Conservation (phyloP, 2,888 invertebrate species). For the Calliphora vomitoria region DNA sequence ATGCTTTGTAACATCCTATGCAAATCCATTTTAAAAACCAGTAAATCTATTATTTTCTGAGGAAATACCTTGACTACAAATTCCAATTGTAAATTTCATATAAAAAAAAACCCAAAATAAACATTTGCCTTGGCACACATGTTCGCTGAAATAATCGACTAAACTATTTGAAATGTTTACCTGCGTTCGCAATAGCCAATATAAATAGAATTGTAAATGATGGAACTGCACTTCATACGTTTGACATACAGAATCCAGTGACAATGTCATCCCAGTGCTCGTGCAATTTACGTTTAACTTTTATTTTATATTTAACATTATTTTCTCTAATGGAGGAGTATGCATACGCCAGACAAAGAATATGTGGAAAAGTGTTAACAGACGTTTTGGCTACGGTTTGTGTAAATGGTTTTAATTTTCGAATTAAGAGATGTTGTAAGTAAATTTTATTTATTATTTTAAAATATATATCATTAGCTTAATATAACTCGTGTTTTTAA, state of each 20-base stretch:
- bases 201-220: slow-evolving; percentile 43
- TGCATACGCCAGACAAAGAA: slow-evolving; percentile 71
- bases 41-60: slow-evolving; percentile 26
- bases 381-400: slow-evolving; percentile 78
- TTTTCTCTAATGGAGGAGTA: not conserved
- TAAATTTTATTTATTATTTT: slow-evolving; percentile 21
- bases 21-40: not conserved
- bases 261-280: slow-evolving; percentile 57
- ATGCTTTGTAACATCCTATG: not conserved
- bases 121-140: not conserved
- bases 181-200: not conserved
- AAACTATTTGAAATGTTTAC: not conserved
- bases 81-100: slow-evolving; percentile 11
- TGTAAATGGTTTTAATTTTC: slow-evolving; percentile 76
- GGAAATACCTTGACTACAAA: slow-evolving; percentile 35
- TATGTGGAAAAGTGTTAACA: slow-evolving; percentile 78
- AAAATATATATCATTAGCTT: too few species aligned
- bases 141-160: not conserved
- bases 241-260: slow-evolving; percentile 37
- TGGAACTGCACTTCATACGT: slow-evolving; percentile 31
- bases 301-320: slow-evolving; percentile 51
- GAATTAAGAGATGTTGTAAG: slow-evolving; percentile 78
- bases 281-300: slow-evolving; percentile 27
- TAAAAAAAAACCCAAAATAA: slow-evolving; percentile 35
- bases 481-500: too few species aligned